Evolutionary conservation across 2,113 vertebrate species (phyloP), one percentile per base, ranked within the genome.

Genomic region (Thinocorus orbignyianus): DNA sequence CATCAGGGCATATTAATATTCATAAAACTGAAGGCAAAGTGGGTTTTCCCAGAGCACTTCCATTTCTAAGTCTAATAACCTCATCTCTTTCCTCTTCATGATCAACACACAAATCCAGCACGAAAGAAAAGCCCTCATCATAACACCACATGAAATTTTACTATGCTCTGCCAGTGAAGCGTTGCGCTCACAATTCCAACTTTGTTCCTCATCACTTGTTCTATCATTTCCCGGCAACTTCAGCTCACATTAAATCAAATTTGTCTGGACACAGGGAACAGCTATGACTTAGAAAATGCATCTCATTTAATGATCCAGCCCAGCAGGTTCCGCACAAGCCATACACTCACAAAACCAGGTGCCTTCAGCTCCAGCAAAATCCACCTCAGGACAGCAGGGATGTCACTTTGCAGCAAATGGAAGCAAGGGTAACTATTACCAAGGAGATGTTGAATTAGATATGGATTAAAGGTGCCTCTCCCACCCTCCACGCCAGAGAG

Each of bases 271-370:
- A 60, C 3, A 4, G 48, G 37, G 68, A 95, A 88, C 33, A 62
- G 65, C 54, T 2, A 37, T 1, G 35, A 70, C 35, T 71, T 6
- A 10, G 42, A 57, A 86, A 87, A 70, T 16, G 7, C 70, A 28
- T 55, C 42, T 71, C 60, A 55, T 33, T 42, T 78, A 86, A 74
- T 9, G 30, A 95, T 4, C 51, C 79, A 86, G 93, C 68, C 3
- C 2, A 92, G 85, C 94, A 95, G 90, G 93, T 86, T 92, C 76
- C 65, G 49, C 72, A 78, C 37, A n/a, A 94, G 81, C 28, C 88
- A 88, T 26, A 33, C 71, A 39, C 42, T 20, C 73, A 66, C 68
- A 12, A 91, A 81, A 17, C 26, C 0, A 0, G 16, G 44, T 35
- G 68, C 74, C 60, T 77, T 73, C 55, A 61, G 94, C 74, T 80